phyloP scores from a whole-genome alignment of 2,888 invertebrate genomes.

The Malthinus flaveolus region DNA sequence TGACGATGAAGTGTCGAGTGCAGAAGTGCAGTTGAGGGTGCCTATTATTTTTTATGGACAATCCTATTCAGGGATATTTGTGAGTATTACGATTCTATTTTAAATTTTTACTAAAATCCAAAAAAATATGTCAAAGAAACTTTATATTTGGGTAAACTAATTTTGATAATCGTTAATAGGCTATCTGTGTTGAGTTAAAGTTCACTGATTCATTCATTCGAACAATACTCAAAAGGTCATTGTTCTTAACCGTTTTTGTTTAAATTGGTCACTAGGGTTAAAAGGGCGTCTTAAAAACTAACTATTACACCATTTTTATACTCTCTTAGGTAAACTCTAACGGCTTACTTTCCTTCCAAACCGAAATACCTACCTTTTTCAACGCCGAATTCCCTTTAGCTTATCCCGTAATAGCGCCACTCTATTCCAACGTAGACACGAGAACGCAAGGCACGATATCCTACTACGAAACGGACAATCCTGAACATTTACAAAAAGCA shows the following conservation, averaged over 20 bases:
- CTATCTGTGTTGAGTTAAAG: slow-evolving; percentile 27
- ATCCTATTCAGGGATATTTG: slow-evolving; percentile 74
- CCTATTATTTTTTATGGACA: slow-evolving; percentile 82
- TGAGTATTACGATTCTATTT: slow-evolving; percentile 68
- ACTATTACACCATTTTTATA: too few relatives aligned
- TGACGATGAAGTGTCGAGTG: slow-evolving; percentile 66
- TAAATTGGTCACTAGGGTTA: too few relatives aligned
- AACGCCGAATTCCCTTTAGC: slow-evolving; percentile 89
- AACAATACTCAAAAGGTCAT: slow-evolving; percentile 21
- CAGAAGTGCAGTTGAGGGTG: slow-evolving; percentile 66
- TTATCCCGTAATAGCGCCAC: slow-evolving; percentile 86
- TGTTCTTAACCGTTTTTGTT: slow-evolving; percentile 20
- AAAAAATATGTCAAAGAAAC: not conserved
- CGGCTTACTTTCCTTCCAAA: slow-evolving; percentile 86
- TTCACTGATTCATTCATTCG: slow-evolving; percentile 27
- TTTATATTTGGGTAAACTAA: slow-evolving; percentile 14
- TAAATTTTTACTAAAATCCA: not conserved
- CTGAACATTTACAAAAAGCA: slow-evolving; percentile 66
- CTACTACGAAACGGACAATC: slow-evolving; percentile 69
- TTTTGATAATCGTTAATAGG: slow-evolving; percentile 15
- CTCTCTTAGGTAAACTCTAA: slow-evolving; percentile 84
- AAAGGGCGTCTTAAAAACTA: too few relatives aligned
- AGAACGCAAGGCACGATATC: slow-evolving; percentile 71
- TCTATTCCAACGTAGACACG: slow-evolving; percentile 91
- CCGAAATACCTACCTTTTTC: slow-evolving; percentile 83